Conservation (phyloP, 2,888 invertebrate genomes). For the Pristionchus entomophagus region DNA sequence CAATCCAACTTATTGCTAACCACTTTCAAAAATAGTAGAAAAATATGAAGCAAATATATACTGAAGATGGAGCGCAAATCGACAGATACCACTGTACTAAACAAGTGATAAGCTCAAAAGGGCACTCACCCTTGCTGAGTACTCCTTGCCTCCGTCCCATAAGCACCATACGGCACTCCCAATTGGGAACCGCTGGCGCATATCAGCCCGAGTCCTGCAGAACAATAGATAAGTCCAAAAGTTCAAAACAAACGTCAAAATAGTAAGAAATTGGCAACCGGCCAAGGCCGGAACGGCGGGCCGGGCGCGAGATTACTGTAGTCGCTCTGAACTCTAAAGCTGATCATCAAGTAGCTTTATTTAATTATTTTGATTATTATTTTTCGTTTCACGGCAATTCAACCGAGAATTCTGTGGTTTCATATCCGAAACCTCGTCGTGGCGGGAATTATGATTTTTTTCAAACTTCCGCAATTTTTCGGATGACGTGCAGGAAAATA, state of each 20-base stretch:
- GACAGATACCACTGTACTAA: neutral
- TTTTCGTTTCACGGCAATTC: too few species aligned
- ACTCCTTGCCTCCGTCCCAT: conserved; percentile 35
- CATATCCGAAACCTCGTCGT: too few species aligned
- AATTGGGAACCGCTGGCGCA: conserved; percentile 44
- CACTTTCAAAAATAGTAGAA: neutral
- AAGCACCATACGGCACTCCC: conserved; percentile 40
- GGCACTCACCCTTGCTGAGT: conserved; percentile 12
- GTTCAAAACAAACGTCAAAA: neutral
- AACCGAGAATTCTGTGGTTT: too few species aligned
- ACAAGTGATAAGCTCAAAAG: neutral
- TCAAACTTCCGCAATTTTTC: too few species aligned
- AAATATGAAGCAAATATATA: neutral
- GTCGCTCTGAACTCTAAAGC: too few species aligned
- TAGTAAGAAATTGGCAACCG: neutral
- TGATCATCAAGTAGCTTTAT: too few species aligned
- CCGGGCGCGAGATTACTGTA: too few species aligned
- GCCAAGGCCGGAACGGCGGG: too few species aligned
- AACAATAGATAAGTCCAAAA: conserved; percentile 3
- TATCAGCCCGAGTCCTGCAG: conserved; percentile 2
- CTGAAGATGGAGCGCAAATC: neutral
- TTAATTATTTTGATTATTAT: too few species aligned
- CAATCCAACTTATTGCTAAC: neutral
- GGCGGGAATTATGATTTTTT: too few species aligned
- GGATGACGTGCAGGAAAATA: too few species aligned